These are phyloP conservation scores for Theristus sp. DNA, from an alignment of 2,888 invertebrate genomes.

Conservation along the genomic window DNA sequence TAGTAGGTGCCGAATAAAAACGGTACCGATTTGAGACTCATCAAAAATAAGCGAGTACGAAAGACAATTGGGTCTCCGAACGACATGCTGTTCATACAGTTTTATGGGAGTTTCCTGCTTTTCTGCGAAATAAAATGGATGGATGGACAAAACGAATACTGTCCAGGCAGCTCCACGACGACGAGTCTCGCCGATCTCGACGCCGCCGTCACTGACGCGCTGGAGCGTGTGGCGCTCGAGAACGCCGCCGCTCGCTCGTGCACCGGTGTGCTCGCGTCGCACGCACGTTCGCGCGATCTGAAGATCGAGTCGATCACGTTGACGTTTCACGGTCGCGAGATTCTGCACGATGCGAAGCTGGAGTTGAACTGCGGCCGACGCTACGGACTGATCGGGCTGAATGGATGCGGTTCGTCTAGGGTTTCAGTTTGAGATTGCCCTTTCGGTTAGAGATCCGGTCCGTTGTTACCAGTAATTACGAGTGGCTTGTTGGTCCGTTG, in stretches of 20 bases:
- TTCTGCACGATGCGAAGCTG: conserved; percentile 79
- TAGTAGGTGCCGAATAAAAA: background rate
- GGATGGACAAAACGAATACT: background rate
- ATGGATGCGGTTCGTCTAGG: conserved; percentile 66
- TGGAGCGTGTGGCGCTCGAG: conserved; percentile 45
- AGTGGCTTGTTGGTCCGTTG: too few species aligned
- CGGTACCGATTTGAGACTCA: background rate
- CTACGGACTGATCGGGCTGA: conserved; percentile 89
- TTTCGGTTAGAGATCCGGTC: too few species aligned
- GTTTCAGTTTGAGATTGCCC: too few species aligned
- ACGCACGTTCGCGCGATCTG: conserved; percentile 82
- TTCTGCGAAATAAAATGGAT: too few species aligned
- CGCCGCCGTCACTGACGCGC: conserved; percentile 16
- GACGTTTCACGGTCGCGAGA: conserved; percentile 89
- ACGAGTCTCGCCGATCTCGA: too few species aligned
- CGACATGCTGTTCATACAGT: too few species aligned
- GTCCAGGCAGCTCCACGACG: background rate
- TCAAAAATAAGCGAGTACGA: background rate
- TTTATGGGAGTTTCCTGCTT: too few species aligned
- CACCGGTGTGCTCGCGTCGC: conserved; percentile 82
- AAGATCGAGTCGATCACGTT: conserved; percentile 74
- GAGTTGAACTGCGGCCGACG: conserved; percentile 91
- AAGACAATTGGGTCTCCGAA: too few species aligned
- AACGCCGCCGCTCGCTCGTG: conserved; percentile 81
- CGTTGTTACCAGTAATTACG: too few species aligned